phyloP scores from a whole-genome alignment of 2,113 vertebrate species.

The Noturus placidus region DNA sequence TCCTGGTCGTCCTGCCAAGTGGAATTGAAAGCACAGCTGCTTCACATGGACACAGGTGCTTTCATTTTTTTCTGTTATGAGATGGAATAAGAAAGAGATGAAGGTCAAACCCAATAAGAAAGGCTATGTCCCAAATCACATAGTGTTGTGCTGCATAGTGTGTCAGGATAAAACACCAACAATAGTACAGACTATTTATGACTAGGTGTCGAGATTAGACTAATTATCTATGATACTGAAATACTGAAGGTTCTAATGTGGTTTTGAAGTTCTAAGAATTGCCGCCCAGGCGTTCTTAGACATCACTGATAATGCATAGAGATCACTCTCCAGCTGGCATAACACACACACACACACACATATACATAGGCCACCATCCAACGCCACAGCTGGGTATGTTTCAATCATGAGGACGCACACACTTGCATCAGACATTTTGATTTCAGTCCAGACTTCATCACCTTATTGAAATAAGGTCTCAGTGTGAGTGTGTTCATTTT shows the following conservation, averaged over 20 bases:
- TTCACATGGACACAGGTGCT: background rate
- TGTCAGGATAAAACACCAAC: background rate
- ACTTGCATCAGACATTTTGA: background rate
- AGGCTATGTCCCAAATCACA: background rate
- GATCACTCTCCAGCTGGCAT: background rate
- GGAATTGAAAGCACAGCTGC: conserved; percentile 12
- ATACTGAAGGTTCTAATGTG: background rate
- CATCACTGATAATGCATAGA: background rate
- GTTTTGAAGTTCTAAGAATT: background rate
- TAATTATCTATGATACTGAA: background rate
- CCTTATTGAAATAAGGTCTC: background rate
- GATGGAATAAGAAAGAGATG: conserved; percentile 4
- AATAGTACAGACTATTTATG: background rate
- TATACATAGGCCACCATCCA: background rate
- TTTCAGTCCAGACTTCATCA: background rate
- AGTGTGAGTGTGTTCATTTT: background rate
- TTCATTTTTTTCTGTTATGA: background rate
- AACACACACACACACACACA: background rate
- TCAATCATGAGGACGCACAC: conserved; percentile 14
- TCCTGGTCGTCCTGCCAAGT: background rate
- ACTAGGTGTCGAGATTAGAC: background rate
- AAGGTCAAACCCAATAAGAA: conserved; percentile 10
- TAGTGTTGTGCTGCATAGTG: background rate
- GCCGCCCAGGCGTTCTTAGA: background rate
- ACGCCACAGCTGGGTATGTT: conserved; percentile 15